phyloP scores from a whole-genome alignment of 2,113 vertebrate genomes.

The Platichthys stellatus region DNA sequence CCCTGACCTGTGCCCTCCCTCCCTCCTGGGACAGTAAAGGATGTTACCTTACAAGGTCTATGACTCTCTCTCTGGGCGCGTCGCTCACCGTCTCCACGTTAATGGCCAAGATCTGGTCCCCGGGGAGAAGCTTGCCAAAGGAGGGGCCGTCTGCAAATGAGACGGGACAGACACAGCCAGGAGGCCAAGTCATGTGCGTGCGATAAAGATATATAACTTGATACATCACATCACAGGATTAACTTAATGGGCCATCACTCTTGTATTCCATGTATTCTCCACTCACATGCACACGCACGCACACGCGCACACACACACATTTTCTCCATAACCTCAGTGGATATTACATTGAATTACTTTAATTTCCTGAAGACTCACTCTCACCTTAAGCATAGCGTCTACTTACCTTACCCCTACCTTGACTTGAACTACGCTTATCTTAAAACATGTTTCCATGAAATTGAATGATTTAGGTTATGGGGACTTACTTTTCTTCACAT shows the following conservation, averaged over 20 bases:
- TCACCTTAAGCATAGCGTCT: not conserved
- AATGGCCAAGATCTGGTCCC: conserved; percentile 97
- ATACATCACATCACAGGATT: not conserved
- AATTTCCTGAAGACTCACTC: no score
- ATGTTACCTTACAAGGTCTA: conserved; percentile 97
- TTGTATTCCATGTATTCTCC: no score
- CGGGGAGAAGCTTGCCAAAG: conserved; percentile 94
- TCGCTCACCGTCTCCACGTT: conserved; percentile 95
- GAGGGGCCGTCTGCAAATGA: conserved; percentile 89
- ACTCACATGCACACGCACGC: conserved; percentile 14
- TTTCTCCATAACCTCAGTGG: conserved; percentile 74
- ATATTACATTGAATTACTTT: not conserved
- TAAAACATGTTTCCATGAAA: not conserved
- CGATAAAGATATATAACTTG: conserved; percentile 3
- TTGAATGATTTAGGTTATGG: not conserved
- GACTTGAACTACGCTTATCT: no score
- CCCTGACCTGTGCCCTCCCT: conserved; percentile 28
- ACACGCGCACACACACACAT: conserved; percentile 49
- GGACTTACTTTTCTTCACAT: no score
- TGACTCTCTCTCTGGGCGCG: conserved; percentile 94
- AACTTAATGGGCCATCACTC: not conserved
- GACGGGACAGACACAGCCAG: conserved; percentile 33
- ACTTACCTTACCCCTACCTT: no score
- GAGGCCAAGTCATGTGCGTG: conserved; percentile 7
- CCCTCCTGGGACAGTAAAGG: conserved; percentile 83